Conservation (phyloP, 2,888 invertebrate genomes). For the Zaprionus obscuricornis region DNA sequence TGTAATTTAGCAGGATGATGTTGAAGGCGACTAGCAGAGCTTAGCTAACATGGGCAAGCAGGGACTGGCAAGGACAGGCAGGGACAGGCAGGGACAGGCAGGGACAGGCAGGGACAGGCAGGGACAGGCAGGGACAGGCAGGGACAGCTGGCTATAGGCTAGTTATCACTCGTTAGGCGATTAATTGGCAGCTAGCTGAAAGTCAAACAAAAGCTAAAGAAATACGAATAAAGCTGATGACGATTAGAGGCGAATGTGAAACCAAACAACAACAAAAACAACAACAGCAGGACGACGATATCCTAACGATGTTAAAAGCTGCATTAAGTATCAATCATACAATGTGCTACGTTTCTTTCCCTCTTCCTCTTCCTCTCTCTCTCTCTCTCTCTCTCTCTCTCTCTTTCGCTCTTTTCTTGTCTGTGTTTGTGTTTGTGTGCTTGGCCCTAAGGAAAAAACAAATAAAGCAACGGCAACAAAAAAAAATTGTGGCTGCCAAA, state of each 20-base stretch:
- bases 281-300: slow-evolving; percentile 43
- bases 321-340: slow-evolving; percentile 73
- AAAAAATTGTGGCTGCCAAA: slow-evolving; percentile 26
- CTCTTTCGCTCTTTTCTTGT: not conserved
- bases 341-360: slow-evolving; percentile 23
- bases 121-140: too few species aligned
- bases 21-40: too few species aligned
- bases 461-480: slow-evolving; percentile 35
- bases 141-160: too few species aligned
- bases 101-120: too few species aligned
- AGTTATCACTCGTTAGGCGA: slow-evolving; percentile 47
- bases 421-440: not conserved
- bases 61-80: too few species aligned
- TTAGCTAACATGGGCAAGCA: too few species aligned
- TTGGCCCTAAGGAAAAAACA: slow-evolving; percentile 20
- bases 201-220: slow-evolving; percentile 72
- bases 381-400: not conserved
- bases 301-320: slow-evolving; percentile 74
- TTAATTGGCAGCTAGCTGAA: slow-evolving; percentile 69
- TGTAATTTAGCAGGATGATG: too few species aligned
- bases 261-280: slow-evolving; percentile 12
- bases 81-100: too few species aligned
- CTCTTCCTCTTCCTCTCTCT: not conserved
- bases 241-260: slow-evolving; percentile 45
- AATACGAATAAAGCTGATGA: slow-evolving; percentile 70